These are phyloP conservation scores for Heliothis virescens DNA, from an alignment of 1,140 invertebrate species.

Conservation along the genomic window DNA sequence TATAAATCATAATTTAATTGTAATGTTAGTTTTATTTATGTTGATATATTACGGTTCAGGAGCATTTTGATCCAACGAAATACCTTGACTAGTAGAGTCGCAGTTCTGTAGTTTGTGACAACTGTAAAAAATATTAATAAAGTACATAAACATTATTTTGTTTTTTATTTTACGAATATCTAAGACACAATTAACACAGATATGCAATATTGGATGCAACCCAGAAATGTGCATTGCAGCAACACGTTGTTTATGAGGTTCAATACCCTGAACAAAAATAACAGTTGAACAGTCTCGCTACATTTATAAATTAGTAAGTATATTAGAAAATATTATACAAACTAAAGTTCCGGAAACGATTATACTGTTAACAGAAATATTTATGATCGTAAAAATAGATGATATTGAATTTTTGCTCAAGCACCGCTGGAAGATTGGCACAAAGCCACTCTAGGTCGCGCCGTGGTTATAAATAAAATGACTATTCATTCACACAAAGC, in stretches of 20 bases:
- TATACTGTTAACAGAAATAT: not conserved
- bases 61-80: slow-evolving; percentile 80
- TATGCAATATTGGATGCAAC: not conserved
- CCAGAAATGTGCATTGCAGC: not conserved
- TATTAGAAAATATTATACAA: not conserved
- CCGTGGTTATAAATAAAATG: slow-evolving; percentile 33
- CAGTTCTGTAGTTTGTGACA: slow-evolving; percentile 84
- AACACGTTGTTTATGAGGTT: not conserved
- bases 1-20: slow-evolving; percentile 72
- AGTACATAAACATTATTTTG: slow-evolving; percentile 70
- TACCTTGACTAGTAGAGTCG: slow-evolving; percentile 77
- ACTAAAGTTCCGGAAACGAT: not conserved
- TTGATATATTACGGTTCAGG: slow-evolving; percentile 70
- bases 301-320: not conserved
- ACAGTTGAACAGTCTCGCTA: not conserved
- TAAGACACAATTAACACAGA: not conserved
- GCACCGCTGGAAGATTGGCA: not conserved
- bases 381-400: slow-evolving; percentile 9
- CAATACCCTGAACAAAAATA: not conserved
- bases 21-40: slow-evolving; percentile 78
- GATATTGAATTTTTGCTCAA: not conserved
- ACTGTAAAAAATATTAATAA: slow-evolving; percentile 78
- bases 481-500: slow-evolving; percentile 38
- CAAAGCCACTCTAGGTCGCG: slow-evolving; percentile 13
- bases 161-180: slow-evolving; percentile 29